Evolutionary conservation across 2,113 vertebrate genomes (phyloP), one percentile per base, ranked within the genome.

Genomic region (Engystomops pustulosus): DNA sequence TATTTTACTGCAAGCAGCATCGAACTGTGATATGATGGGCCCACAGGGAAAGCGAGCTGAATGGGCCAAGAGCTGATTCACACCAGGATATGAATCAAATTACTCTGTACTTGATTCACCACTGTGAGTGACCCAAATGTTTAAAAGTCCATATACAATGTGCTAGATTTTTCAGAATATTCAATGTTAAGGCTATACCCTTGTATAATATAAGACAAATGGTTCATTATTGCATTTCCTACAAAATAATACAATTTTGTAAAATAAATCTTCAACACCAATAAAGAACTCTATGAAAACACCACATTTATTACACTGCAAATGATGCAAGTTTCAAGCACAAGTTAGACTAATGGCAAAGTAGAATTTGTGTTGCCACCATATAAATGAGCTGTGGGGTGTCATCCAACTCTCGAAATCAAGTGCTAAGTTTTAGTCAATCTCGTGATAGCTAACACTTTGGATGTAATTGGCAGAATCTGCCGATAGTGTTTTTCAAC

Each of bases 1-100:
- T 77, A 77, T 55, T 77, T 77, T 77, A 36, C 74, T 77, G 74
- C 74, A 38, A 58, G 51, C 74, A 38, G 74, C 32, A 55, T 58
- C 10, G 14, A 32, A 36, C 74, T 77, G 74, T 38, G 74, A 36
- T 77, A 77, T 58, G 74, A 77, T 77, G 30, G 49, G 32, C 49
- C 74, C 74, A 77, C 18, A 20, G 74, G 74, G 32, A 77, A 58
- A 34, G 74, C 49, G 11, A n/a, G 18, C 32, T 55, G 72, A 53
- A 76, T 76, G 72, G 72, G 38, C 68, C 68, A 70, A 70, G 34
- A 23, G n/a, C 68, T 44, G 68, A 44, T 71, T 71, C 68, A 77
- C 74, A 77, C 30, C 34, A 23, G 49, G 74, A 58, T 77, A 77
- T 58, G 49, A 55, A 58, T 77, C 74, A 77, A 20, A 55, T 34